Conservation (phyloP, 2,113 vertebrate species). For the Bos indicus region DNA sequence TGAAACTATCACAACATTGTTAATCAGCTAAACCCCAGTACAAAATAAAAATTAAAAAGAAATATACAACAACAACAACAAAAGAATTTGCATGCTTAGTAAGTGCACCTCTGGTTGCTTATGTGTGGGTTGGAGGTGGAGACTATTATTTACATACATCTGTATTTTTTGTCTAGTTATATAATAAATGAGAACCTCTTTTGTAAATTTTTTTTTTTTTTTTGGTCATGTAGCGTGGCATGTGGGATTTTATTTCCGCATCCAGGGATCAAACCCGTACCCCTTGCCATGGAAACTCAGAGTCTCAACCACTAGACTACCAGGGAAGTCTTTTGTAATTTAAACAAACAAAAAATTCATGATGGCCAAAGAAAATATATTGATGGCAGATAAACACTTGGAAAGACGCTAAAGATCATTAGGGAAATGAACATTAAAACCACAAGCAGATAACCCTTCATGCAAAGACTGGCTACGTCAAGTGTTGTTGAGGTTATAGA, state of each 20-base stretch:
- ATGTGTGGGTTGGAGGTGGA: neutral
- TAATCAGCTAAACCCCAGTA: neutral
- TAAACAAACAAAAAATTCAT: neutral
- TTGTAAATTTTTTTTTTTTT: neutral
- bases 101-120: neutral
- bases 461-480: neutral
- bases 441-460: neutral
- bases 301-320: neutral
- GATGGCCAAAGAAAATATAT: neutral
- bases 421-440: neutral
- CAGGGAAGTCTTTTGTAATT: neutral
- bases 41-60: neutral
- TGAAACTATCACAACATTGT: neutral
- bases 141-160: neutral
- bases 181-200: neutral
- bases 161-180: neutral
- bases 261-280: neutral
- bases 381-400: neutral
- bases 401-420: neutral
- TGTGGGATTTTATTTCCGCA: neutral
- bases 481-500: neutral
- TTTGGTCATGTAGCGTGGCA: accelerated
- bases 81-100: neutral
- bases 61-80: neutral
- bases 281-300: neutral